Evolutionary conservation across 2,113 vertebrate genomes (phyloP), one percentile per base, ranked within the genome.

Genomic region (Empidonax alnorum): DNA sequence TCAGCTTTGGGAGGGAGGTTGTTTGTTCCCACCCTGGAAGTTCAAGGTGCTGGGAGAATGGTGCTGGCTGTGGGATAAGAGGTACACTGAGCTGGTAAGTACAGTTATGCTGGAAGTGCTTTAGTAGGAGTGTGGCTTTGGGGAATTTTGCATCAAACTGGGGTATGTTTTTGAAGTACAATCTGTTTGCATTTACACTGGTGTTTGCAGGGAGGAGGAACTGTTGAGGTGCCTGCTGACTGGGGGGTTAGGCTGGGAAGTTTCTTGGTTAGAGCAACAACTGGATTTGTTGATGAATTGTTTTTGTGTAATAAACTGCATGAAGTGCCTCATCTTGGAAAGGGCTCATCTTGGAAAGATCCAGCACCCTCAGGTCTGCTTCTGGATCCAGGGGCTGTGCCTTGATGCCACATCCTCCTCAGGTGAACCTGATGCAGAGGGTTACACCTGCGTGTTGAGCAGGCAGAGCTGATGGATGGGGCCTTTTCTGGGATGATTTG

Each of bases 41-140:
- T 27, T 46, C 0, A 0, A 41, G 30, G 47, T 9, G 2, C 7
- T 2, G 24, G 56, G 22, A 1, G 3, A 3, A 25, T 2, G 13
- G 7, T 42, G 74, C 16, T 3, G 31, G 35, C 3, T 24, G 0
- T 1, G 7, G 3, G 41, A 3, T 14, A n/a, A 37, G 49, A 15
- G 31, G 1, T 2, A 9, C 3, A 1, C 2, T 1, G 67, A 44
- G 67, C 55, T 63, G 61, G 41, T 9, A 6, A 55, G 49, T 15
- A 6, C 2, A 3, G 14, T 23, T 37, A 1, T 25, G 13, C 35
- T 80, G 74, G 73, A 67, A 62, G 14, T 37, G 58, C n/a, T 50
- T 37, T 8, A 30, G 25, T 2, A 14, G 53, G 76, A 63, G 28
- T 2, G 20, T 59, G 91, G 24, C 28, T 12, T 33, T 50, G 41